Evolutionary conservation across 2,797 vertebrate species (phyloP).

Genomic region (Pelobates cultripes): DNA sequence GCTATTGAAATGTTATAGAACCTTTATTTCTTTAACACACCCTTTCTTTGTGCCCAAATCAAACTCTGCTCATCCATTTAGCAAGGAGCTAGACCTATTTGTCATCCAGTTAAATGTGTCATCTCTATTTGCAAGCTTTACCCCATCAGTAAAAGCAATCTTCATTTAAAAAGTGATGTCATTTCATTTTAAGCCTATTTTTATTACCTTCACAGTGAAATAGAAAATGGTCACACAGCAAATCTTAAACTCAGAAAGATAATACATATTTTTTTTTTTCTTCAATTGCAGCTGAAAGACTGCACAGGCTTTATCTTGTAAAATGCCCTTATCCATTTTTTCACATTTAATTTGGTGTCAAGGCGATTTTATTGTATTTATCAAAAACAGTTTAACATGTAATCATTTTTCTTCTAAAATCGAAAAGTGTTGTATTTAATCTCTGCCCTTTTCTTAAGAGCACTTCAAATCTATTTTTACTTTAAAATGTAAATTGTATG

Average conservation of each 20-base stretch:
- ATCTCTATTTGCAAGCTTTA: constrained; percentile 43
- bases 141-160: constrained; percentile 50
- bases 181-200: constrained; percentile 43
- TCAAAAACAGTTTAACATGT: constrained; percentile 12
- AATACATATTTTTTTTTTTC: neutral
- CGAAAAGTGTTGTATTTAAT: neutral
- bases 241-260: constrained; percentile 23
- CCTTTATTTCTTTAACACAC: too few species aligned
- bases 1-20: too few species aligned
- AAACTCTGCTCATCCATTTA: constrained; percentile 37
- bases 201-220: constrained; percentile 27
- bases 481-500: neutral
- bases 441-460: neutral
- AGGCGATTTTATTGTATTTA: constrained; percentile 28
- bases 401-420: constrained; percentile 7
- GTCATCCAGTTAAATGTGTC: constrained; percentile 51
- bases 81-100: constrained; percentile 31
- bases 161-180: constrained; percentile 51
- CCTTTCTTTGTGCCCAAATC: constrained; percentile 16
- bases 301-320: constrained; percentile 13
- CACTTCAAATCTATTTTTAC: neutral
- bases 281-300: constrained; percentile 10
- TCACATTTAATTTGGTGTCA: constrained; percentile 33
- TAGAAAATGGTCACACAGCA: constrained; percentile 43
- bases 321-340: constrained; percentile 12